A percentile compares a stretch with the other conserved stretches of the same genome.
Conservation (phyloP, 1,140 invertebrate species). For the Caenorhabditis remanei region DNA sequence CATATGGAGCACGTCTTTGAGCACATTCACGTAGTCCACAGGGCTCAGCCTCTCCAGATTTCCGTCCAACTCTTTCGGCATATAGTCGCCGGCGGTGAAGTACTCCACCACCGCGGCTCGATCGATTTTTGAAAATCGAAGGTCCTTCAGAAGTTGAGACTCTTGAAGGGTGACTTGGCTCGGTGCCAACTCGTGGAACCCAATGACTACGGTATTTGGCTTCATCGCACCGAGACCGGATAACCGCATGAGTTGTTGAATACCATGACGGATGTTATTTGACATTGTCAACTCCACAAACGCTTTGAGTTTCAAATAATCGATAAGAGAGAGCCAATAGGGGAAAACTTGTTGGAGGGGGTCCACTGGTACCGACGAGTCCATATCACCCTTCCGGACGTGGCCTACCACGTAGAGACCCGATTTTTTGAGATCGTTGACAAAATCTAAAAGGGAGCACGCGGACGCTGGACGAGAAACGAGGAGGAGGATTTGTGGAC, state of each 20-base stretch:
- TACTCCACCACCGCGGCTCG: constrained; percentile 82
- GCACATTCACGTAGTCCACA: constrained; percentile 89
- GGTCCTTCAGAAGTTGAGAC: constrained; percentile 74
- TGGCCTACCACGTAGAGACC: constrained; percentile 81
- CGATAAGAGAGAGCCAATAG: constrained; percentile 76
- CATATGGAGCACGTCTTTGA: constrained; percentile 86
- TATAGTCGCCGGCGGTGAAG: constrained; percentile 82
- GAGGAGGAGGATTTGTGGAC: constrained; percentile 94
- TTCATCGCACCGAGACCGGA: constrained; percentile 98
- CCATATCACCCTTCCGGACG: constrained; percentile 72
- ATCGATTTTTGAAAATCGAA: constrained; percentile 77
- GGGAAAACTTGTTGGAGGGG: constrained; percentile 77
- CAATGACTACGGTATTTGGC: constrained; percentile 90
- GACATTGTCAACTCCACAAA: constrained; percentile 95
- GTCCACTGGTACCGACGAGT: constrained; percentile 67
- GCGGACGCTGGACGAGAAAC: constrained; percentile 90
- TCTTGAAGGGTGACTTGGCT: constrained; percentile 68
- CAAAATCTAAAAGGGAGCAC: constrained; percentile 92
- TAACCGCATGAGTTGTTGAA: constrained; percentile 89
- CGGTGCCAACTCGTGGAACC: constrained; percentile 84
- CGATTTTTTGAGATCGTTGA: constrained; percentile 98
- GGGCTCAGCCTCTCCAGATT: constrained; percentile 75
- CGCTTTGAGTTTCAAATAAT: constrained; percentile 83
- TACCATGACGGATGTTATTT: constrained; percentile 86
- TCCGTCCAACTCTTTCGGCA: constrained; percentile 73